phyloP scores from a whole-genome alignment of 2,888 invertebrate species.

The Gastrophysa polygoni region DNA sequence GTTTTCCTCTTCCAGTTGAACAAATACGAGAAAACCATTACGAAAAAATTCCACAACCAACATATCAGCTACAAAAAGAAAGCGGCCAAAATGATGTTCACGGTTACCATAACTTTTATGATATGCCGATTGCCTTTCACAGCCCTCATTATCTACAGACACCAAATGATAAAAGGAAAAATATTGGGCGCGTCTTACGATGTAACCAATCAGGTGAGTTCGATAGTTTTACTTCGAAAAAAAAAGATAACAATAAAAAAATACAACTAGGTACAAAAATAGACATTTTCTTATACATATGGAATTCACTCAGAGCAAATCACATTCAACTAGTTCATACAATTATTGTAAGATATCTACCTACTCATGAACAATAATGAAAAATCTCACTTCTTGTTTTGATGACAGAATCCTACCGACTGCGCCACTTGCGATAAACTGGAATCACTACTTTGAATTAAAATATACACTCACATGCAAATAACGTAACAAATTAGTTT shows the following conservation, averaged over 20 bases:
- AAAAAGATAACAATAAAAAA: not conserved
- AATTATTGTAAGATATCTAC: no score
- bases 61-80: slow-evolving; percentile 69
- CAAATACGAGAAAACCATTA: slow-evolving; percentile 66
- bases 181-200: slow-evolving; percentile 32
- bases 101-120: slow-evolving; percentile 71
- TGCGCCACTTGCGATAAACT: no score
- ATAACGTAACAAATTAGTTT: no score
- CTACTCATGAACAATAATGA: no score
- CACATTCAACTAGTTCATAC: no score
- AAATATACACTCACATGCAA: no score
- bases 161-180: slow-evolving; percentile 57
- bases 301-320: no score
- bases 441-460: no score
- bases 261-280: not conserved
- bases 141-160: slow-evolving; percentile 69
- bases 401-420: no score
- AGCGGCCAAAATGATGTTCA: slow-evolving; percentile 73
- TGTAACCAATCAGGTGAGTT: slow-evolving; percentile 40
- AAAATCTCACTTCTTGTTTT: no score
- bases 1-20: slow-evolving; percentile 62
- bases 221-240: slow-evolving; percentile 6
- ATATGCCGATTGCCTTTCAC: slow-evolving; percentile 78
- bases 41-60: slow-evolving; percentile 67
- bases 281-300: no score